These are phyloP conservation scores for Rhodeus uyekii DNA, from an alignment of 2,797 vertebrate genomes.

Conservation along the genomic window DNA sequence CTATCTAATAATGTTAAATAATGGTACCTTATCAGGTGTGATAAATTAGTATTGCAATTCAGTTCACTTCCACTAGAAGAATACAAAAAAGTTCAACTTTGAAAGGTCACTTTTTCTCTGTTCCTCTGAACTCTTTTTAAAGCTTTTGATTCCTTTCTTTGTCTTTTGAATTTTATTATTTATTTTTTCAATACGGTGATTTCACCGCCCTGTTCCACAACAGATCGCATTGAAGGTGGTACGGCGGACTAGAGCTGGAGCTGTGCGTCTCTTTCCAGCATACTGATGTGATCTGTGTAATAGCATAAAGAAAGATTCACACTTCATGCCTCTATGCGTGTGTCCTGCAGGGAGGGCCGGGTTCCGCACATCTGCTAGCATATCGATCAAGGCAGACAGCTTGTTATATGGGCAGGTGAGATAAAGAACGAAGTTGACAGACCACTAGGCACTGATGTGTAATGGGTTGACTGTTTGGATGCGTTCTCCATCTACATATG, in stretches of 20 bases:
- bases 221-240: constrained; percentile 15
- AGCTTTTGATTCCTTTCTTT: constrained; percentile 6
- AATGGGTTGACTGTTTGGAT: constrained; percentile 11
- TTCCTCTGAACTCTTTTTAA: constrained; percentile 10
- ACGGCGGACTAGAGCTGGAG: not conserved
- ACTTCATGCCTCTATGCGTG: constrained; percentile 61
- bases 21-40: not conserved
- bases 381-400: constrained; percentile 66
- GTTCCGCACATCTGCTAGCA: constrained; percentile 56
- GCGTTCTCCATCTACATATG: not conserved
- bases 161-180: constrained; percentile 18
- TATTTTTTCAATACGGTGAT: not conserved
- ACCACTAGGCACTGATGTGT: constrained; percentile 57
- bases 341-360: constrained; percentile 44
- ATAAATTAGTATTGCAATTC: constrained; percentile 2
- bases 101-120: constrained; percentile 14
- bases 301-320: constrained; percentile 55
- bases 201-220: constrained; percentile 12
- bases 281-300: constrained; percentile 43
- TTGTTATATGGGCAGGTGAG: constrained; percentile 54
- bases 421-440: constrained; percentile 68
- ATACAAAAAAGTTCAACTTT: not conserved
- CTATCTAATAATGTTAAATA: too few species aligned
- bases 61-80: not conserved
- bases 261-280: not conserved